Conservation (phyloP, 1,140 invertebrate genomes). For the Zophobas morio region DNA sequence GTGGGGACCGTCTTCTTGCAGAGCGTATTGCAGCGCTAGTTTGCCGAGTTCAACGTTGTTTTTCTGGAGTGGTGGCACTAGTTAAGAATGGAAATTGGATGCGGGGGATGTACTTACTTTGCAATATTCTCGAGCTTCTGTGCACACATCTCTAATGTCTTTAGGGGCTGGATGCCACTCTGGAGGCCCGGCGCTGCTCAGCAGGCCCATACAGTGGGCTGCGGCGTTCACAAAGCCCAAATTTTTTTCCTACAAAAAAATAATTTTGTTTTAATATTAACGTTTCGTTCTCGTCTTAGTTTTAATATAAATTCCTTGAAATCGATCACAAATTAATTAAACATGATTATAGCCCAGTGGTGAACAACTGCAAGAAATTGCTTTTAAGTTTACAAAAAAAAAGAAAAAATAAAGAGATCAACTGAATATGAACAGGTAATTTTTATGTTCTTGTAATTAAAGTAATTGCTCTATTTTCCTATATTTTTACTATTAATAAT, state of each 20-base stretch:
- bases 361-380: too few species aligned
- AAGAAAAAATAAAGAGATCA: too few species aligned
- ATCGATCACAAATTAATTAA: too few species aligned
- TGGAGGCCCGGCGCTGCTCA: constrained; percentile 83
- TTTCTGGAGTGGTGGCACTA: constrained; percentile 66
- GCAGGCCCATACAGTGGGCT: constrained; percentile 84
- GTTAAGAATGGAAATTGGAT: constrained; percentile 30
- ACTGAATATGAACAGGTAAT: too few species aligned
- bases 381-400: too few species aligned
- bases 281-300: neutral
- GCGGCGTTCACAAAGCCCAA: constrained; percentile 90
- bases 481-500: too few species aligned
- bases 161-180: constrained; percentile 87
- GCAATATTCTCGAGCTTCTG: constrained; percentile 75
- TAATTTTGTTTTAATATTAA: neutral
- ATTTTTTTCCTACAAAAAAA: constrained; percentile 57
- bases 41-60: constrained; percentile 78
- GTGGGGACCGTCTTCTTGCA: constrained; percentile 71
- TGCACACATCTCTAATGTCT: constrained; percentile 77
- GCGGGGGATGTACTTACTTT: constrained; percentile 68
- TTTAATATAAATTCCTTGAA: neutral
- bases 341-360: too few species aligned
- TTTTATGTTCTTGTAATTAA: too few species aligned
- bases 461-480: too few species aligned
- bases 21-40: constrained; percentile 78